A percentile compares a stretch with the other conserved stretches of the same genome.
Conservation (phyloP, 2,797 vertebrate species). For the Sebastolobus altivelis region DNA sequence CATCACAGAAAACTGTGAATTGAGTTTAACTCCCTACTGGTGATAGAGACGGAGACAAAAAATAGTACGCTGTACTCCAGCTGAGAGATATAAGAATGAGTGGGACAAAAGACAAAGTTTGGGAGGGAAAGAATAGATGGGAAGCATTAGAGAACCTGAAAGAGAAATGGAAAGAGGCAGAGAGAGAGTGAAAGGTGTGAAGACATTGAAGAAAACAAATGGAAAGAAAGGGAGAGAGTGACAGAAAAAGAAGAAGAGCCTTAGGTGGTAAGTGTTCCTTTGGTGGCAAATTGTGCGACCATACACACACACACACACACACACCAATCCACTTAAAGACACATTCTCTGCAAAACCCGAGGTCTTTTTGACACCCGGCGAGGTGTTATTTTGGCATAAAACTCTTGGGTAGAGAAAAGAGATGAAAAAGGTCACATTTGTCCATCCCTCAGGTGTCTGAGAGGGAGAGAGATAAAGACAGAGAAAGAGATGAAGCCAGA, state of each 20-base stretch:
- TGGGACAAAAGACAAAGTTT: constrained; percentile 7
- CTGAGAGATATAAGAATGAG: constrained; percentile 9
- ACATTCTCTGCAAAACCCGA: constrained; percentile 46
- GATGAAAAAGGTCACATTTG: constrained; percentile 61
- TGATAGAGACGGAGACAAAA: not conserved
- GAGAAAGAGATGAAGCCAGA: not conserved
- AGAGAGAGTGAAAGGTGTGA: constrained; percentile 30
- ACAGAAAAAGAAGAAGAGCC: constrained; percentile 36
- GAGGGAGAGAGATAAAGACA: constrained; percentile 14
- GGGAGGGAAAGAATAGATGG: not conserved
- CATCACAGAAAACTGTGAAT: constrained; percentile 36
- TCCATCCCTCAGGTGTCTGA: constrained; percentile 27
- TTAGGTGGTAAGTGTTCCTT: constrained; percentile 44
- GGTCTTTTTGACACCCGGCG: constrained; percentile 61
- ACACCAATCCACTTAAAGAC: constrained; percentile 40
- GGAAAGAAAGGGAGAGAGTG: constrained; percentile 24
- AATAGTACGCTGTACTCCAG: not conserved
- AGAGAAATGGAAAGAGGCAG: constrained; percentile 9
- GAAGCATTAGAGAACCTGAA: not conserved
- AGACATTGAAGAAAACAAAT: constrained; percentile 42
- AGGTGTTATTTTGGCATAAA: constrained; percentile 60
- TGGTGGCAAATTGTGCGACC: constrained; percentile 16
- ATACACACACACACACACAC: not conserved
- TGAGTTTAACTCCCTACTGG: constrained; percentile 45
- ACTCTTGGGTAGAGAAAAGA: constrained; percentile 47